phyloP scores from a whole-genome alignment of 2,888 invertebrate genomes.

The Minunthozetes semirufus region DNA sequence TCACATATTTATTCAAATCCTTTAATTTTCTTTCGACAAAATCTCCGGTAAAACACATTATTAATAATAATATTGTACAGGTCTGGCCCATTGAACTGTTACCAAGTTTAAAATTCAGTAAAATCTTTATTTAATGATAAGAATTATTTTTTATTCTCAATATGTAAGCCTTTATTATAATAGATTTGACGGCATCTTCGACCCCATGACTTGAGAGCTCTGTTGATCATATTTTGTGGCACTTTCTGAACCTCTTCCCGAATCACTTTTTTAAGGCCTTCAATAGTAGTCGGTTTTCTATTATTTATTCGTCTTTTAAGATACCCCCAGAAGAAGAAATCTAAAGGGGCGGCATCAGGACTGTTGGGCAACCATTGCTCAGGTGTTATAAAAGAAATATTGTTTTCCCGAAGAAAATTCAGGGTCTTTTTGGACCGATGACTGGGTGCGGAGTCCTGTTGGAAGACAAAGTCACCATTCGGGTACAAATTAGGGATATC shows the following conservation, averaged over 20 bases:
- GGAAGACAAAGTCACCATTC: constrained; percentile 17
- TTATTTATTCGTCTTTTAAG: constrained; percentile 12
- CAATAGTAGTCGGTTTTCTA: background rate
- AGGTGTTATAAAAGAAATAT: constrained; percentile 24
- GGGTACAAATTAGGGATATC: constrained; percentile 18
- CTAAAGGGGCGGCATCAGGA: constrained; percentile 28
- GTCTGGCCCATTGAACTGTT: too few species aligned
- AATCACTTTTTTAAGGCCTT: constrained; percentile 23
- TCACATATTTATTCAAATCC: too few species aligned
- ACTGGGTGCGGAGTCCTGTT: constrained; percentile 34
- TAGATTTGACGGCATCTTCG: constrained; percentile 26
- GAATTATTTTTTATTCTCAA: constrained; percentile 15
- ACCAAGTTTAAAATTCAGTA: too few species aligned
- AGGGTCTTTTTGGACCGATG: constrained; percentile 31
- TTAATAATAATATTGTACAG: too few species aligned
- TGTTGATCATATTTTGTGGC: constrained; percentile 26
- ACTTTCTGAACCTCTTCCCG: constrained; percentile 18
- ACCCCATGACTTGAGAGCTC: constrained; percentile 28
- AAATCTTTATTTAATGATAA: background rate
- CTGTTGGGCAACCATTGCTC: constrained; percentile 15
- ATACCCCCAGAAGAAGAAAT: constrained; percentile 34
- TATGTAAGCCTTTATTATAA: constrained; percentile 27
- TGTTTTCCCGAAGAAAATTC: constrained; percentile 6
- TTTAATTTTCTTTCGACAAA: too few species aligned
- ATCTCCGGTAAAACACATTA: too few species aligned